Evolutionary conservation across 2,888 invertebrate genomes (phyloP).

Genomic region (Temnothorax unifasciatus): DNA sequence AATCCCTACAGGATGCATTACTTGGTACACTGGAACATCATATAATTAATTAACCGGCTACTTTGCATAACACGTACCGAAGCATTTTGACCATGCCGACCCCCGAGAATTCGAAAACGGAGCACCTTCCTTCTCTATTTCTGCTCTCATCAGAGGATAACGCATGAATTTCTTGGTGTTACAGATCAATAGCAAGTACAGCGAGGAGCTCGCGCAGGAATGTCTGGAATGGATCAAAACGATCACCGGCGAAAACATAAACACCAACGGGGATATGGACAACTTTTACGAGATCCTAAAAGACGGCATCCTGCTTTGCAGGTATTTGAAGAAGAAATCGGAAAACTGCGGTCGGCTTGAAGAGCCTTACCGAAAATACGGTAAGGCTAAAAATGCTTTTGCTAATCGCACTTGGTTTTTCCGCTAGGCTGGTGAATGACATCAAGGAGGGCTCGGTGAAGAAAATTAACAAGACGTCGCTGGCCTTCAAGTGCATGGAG

Average conservation of each 20-base stretch:
- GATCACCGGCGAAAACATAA: slow-evolving; percentile 94
- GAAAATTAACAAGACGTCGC: slow-evolving; percentile 95
- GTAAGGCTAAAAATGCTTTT: neutral
- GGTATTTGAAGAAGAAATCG: slow-evolving; percentile 87
- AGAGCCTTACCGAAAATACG: neutral
- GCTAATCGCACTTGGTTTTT: neutral
- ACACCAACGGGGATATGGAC: slow-evolving; percentile 96
- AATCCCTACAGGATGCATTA: slow-evolving; percentile 82
- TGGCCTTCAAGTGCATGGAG: slow-evolving; percentile 99
- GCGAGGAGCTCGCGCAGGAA: slow-evolving; percentile 96
- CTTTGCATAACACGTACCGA: slow-evolving; percentile 57
- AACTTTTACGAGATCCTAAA: slow-evolving; percentile 97
- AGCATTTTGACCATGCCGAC: neutral
- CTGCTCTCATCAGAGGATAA: neutral
- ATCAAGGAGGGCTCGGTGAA: slow-evolving; percentile 95
- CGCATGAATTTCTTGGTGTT: slow-evolving; percentile 82
- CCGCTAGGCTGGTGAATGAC: slow-evolving; percentile 92
- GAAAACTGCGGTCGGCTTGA: neutral
- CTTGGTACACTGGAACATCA: slow-evolving; percentile 76
- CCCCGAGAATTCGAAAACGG: slow-evolving; percentile 3
- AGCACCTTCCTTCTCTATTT: no score
- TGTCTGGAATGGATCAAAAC: slow-evolving; percentile 96
- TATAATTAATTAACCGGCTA: slow-evolving; percentile 77
- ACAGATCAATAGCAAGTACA: slow-evolving; percentile 99
- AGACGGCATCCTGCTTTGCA: slow-evolving; percentile 96